These are phyloP conservation scores for Platyura marginata DNA, from an alignment of 1,140 invertebrate species.

Conservation along the genomic window DNA sequence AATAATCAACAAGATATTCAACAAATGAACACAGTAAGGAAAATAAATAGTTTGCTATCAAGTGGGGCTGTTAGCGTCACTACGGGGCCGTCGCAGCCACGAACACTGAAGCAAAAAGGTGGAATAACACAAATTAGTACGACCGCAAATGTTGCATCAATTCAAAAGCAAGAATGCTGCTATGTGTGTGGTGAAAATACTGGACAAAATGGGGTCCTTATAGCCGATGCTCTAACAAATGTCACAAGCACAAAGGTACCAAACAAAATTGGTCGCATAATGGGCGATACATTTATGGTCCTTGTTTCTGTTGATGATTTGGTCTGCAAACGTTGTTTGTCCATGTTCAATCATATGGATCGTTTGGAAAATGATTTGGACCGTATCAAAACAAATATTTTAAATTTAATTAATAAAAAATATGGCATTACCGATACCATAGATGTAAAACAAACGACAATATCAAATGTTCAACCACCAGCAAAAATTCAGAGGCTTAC, in stretches of 20 bases:
- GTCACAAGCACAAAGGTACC: conserved; percentile 22
- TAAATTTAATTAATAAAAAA: conserved; percentile 22
- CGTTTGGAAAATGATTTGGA: conserved; percentile 22
- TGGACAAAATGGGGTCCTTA: conserved; percentile 1
- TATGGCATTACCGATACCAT: conserved; percentile 18
- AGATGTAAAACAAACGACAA: background rate
- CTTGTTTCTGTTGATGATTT: conserved; percentile 22
- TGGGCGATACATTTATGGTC: conserved; percentile 22
- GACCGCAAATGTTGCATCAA: background rate
- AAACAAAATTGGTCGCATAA: conserved; percentile 21
- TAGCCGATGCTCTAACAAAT: conserved; percentile 19
- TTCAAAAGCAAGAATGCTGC: conserved; percentile 9
- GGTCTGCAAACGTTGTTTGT: conserved; percentile 22
- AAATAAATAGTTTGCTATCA: conserved; percentile 23
- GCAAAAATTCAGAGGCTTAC: conserved; percentile 19
- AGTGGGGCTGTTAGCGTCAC: conserved; percentile 22
- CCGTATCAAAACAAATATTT: conserved; percentile 18
- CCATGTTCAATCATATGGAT: conserved; percentile 22
- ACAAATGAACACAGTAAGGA: conserved; percentile 14
- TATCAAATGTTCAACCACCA: conserved; percentile 9
- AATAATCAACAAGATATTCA: conserved; percentile 1
- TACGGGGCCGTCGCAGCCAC: conserved; percentile 20
- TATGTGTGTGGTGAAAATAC: conserved; percentile 20
- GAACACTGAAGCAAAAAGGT: conserved; percentile 15
- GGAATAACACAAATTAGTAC: background rate